Base-by-base conservation (phyloP, 2,888 invertebrate species). In the Catocala nupta region DNA sequence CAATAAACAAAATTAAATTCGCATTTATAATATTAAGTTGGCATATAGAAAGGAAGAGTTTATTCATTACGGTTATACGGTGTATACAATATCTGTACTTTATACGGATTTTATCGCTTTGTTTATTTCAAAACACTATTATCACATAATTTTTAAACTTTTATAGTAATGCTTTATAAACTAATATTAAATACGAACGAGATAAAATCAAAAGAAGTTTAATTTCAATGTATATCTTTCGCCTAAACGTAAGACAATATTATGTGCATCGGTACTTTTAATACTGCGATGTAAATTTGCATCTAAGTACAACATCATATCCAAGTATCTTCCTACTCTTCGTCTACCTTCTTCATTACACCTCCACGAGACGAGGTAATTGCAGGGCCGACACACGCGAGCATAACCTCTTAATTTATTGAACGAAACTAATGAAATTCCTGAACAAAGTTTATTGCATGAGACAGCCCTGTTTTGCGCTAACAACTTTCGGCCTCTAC, bases 331-430 rank as follows among this genome's bases (percentile, higher is more conserved):
- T 75, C 66, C 33, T 73, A 65, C 62, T 71, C 63, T 58, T 71
- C 64, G 53, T 70, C 78, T 79, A 78, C 86, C 88, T 90, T 87
- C 91, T 92, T 91, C 92, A 93, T 94, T 93, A 93, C 87, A 87
- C 88, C 87, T 86, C 81, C 62, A 65, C 70, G 83, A 86, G 91
- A 93, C 90, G 86, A 91, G 91, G 91, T 93, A 93, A 93, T 93
- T 90, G 91, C 92, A 91, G 90, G 93, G 93, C 86, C 92, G 92
- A 93, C 93, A 93, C 92, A 93, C 92, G 90, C 89, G 90, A 91
- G 91, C 91, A 93, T 93, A 93, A 93, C 93, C 92, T 92, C 92
- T 93, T 94, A 93, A 94, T 93, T 94, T 94, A 94, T 94, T 93
- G 93, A 91, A 94, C 89, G 88, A 92, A 94, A 93, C 92, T 94